Evolutionary conservation across 1,140 invertebrate genomes (phyloP).

Genomic region (Drosophila mauritiana): DNA sequence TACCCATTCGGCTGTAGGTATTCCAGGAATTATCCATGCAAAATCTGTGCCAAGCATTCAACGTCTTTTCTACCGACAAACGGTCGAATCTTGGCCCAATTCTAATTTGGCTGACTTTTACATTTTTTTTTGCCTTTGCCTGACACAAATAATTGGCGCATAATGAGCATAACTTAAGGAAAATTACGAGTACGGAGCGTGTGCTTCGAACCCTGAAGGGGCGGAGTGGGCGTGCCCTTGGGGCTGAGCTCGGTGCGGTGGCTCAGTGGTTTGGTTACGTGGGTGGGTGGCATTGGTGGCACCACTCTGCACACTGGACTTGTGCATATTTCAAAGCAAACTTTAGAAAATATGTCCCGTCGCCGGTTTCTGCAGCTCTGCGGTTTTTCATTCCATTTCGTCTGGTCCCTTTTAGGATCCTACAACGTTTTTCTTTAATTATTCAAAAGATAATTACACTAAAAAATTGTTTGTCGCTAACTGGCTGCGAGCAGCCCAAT

Average conservation of each 20-base stretch:
- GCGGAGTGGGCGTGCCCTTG: constrained; percentile 43
- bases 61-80: constrained; percentile 1
- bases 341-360: constrained; percentile 69
- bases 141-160: constrained; percentile 79
- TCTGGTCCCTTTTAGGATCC: constrained; percentile 59
- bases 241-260: background rate
- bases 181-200: constrained; percentile 67
- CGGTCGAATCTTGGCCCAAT: constrained; percentile 32
- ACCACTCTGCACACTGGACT: constrained; percentile 5
- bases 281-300: background rate
- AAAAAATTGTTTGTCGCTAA: constrained; percentile 70
- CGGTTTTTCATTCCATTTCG: constrained; percentile 33
- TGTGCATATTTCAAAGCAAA: constrained; percentile 52
- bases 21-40: constrained; percentile 33
- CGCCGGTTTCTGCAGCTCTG: constrained; percentile 38
- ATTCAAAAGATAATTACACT: constrained; percentile 83
- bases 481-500: constrained; percentile 51
- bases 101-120: constrained; percentile 56
- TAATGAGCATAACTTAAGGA: constrained; percentile 78
- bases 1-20: background rate
- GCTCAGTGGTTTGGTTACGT: background rate
- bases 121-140: constrained; percentile 20
- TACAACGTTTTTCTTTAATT: constrained; percentile 81
- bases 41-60: constrained; percentile 51
- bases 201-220: constrained; percentile 50